Evolutionary conservation across 2,113 vertebrate genomes (phyloP).

Genomic region (Myiopsitta monachus): DNA sequence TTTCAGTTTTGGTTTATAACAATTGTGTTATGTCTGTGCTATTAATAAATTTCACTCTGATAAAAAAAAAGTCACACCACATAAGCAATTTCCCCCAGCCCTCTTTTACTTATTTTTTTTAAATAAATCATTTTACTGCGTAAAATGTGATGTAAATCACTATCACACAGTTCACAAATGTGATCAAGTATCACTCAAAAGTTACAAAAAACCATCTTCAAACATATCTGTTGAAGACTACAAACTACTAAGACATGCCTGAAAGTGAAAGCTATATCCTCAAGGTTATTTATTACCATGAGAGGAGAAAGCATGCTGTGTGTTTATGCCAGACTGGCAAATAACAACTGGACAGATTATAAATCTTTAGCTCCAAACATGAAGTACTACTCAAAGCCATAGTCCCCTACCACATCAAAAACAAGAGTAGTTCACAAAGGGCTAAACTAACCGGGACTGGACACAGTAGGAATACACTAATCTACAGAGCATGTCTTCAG

Average conservation of each 20-base stretch:
- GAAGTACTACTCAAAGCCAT: neutral
- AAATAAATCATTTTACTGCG: accelerated
- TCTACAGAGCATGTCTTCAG: conserved; percentile 21
- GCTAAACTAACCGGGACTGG: neutral
- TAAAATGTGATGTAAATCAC: neutral
- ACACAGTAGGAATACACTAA: conserved; percentile 40
- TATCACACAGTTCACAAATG: neutral
- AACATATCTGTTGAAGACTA: neutral
- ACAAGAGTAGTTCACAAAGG: conserved; percentile 13
- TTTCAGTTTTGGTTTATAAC: neutral
- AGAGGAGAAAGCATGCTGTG: neutral
- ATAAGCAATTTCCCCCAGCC: neutral
- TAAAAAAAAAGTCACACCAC: neutral
- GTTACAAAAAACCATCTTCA: neutral
- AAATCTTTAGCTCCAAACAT: conserved; percentile 31
- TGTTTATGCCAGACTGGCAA: neutral
- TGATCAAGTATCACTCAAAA: neutral
- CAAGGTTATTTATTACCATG: neutral
- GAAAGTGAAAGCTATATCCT: neutral
- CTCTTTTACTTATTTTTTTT: neutral
- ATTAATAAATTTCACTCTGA: neutral
- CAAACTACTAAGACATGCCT: neutral
- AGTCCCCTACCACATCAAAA: conserved; percentile 26
- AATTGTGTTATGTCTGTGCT: neutral
- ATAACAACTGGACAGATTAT: neutral